A percentile compares a stretch with the other conserved stretches of the same genome.
Conservation (phyloP, 1,140 invertebrate genomes). For the Formica selysi region DNA sequence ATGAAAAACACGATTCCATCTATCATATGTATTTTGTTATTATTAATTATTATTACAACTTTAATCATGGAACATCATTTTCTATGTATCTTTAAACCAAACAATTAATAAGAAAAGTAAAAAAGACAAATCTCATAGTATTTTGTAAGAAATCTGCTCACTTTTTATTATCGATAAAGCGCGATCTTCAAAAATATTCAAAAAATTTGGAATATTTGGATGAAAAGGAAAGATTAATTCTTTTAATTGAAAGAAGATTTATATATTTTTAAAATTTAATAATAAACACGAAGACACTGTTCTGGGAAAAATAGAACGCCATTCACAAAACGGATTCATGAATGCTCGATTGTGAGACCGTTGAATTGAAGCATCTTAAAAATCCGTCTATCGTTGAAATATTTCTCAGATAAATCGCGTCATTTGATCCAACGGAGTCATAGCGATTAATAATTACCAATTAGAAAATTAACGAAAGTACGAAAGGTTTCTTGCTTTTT, state of each 20-base stretch:
- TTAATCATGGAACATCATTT: background rate
- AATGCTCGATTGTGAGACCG: conserved; percentile 1
- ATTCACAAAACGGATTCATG: background rate
- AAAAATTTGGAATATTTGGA: background rate
- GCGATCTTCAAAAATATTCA: background rate
- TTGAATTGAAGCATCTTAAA: background rate
- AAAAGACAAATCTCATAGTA: background rate
- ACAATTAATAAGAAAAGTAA: background rate
- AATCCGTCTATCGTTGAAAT: conserved; percentile 30
- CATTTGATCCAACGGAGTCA: background rate
- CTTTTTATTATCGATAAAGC: background rate
- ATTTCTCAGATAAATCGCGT: conserved; percentile 16
- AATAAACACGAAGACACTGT: background rate
- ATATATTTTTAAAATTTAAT: background rate
- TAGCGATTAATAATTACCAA: background rate
- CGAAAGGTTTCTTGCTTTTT: background rate
- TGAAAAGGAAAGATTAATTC: background rate
- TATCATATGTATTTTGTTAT: no score
- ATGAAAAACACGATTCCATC: background rate
- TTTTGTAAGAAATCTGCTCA: background rate
- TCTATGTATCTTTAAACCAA: background rate
- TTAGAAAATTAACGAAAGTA: background rate
- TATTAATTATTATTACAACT: background rate
- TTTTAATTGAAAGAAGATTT: background rate
- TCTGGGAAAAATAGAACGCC: background rate